Base-by-base conservation (phyloP, 2,113 vertebrate species). In the Castor canadensis region DNA sequence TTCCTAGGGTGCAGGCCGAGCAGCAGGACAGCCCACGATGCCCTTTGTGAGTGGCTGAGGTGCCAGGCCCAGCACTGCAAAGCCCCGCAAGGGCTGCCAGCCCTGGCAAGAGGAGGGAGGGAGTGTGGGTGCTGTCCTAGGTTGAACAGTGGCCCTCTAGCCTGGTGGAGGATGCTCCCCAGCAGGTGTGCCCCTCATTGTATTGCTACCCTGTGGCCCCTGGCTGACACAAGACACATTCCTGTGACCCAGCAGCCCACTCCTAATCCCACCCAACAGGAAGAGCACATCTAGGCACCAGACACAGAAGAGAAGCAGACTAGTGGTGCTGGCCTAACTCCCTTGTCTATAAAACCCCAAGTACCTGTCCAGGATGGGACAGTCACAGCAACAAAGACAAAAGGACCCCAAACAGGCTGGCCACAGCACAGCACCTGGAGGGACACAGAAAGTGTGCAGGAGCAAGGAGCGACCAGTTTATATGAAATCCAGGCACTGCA, bases 211-310 rank as follows among this genome's bases (percentile, higher is more conserved):
- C 52, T 16, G 16, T 11, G 16, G 52, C 52, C 52, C 52, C 16
- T 54, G 52, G 52, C 52, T 54, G 52, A 16, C 58, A 35, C 56
- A 82, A 22, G 17, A 35, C 35, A 56, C 30, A 19, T 5, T 9
- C 13, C 0, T 11, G 22, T 0, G 28, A 16, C 26, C 20, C 11
- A 20, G 10, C 35, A 3, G 45, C 45, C 38, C 20, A 15, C 20
- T 32, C 20, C 52, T 9, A 7, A 30, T 2, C 26, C 40, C 56
- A 1, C 0, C 4, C 4, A 24, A 12, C 24, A 3, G 13, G 12
- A 3, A 12, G 26, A 20, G 13, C 28, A 22, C 12, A 80, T 20
- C 30, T 5, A 0, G 16, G 7, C 1, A 7, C 24, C 17, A 1
- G 86, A 38, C n/a, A n/a, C 71, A 75, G 87, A 40, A 38, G 45